Percentiles rank a stretch among this genome's conserved stretches.
Conservation (phyloP, 2,797 vertebrate genomes). For the Notolabrus celidotus region DNA sequence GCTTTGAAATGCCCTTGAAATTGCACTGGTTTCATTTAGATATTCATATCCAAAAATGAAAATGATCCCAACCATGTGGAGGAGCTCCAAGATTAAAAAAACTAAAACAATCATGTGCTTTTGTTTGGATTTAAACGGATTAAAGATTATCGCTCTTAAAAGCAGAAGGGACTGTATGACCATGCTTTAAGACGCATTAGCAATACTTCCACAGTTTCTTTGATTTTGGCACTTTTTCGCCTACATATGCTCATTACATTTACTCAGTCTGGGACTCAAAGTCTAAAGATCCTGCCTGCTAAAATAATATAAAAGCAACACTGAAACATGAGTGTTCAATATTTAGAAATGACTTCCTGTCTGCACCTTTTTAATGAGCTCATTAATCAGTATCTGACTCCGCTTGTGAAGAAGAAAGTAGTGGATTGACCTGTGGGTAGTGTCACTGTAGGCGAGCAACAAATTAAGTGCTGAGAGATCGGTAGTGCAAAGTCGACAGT, state of each 20-base stretch:
- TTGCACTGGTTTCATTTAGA: background rate
- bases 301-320: slow-evolving; percentile 51
- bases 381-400: background rate
- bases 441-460: slow-evolving; percentile 11
- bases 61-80: background rate
- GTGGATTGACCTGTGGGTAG: slow-evolving; percentile 3
- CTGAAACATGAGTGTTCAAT: slow-evolving; percentile 26
- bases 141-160: background rate
- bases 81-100: background rate
- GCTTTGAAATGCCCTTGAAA: slow-evolving; percentile 16
- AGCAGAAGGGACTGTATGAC: background rate
- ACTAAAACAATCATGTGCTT: background rate
- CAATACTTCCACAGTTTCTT: slow-evolving; percentile 70
- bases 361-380: slow-evolving; percentile 9
- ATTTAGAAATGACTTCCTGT: background rate
- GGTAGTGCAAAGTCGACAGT: slow-evolving; percentile 63
- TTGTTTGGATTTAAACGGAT: background rate
- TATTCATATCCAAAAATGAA: background rate
- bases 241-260: slow-evolving; percentile 40
- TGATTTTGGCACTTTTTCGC: slow-evolving; percentile 81
- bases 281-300: slow-evolving; percentile 12
- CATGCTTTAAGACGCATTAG: background rate
- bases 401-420: background rate
- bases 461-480: slow-evolving; percentile 42
- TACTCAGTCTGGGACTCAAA: slow-evolving; percentile 43